These are phyloP conservation scores for Trilocha varians DNA, from an alignment of 2,888 invertebrate genomes.

Conservation along the genomic window DNA sequence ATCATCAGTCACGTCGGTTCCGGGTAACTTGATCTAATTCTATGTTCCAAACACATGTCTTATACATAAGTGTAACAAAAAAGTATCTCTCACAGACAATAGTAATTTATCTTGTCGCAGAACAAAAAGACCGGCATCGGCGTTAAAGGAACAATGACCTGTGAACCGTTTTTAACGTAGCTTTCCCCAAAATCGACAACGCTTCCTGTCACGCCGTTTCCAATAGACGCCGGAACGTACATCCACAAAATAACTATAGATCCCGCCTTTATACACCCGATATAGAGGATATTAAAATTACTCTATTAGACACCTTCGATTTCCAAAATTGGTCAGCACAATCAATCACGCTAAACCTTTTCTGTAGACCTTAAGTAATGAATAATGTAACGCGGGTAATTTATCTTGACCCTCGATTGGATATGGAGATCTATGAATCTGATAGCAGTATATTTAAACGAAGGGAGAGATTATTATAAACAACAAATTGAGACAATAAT, in stretches of 20 bases:
- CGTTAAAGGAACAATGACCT: constrained; percentile 66
- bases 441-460: constrained; percentile 6
- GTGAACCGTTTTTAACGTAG: constrained; percentile 55
- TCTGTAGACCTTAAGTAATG: constrained; percentile 29
- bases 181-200: constrained; percentile 67
- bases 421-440: constrained; percentile 10
- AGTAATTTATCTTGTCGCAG: constrained; percentile 48
- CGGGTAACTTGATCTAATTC: constrained; percentile 6
- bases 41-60: constrained; percentile 11
- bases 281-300: background rate
- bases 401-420: constrained; percentile 29
- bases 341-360: constrained; percentile 30
- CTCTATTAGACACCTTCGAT: constrained; percentile 14
- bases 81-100: constrained; percentile 38
- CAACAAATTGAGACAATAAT: no score
- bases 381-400: constrained; percentile 38
- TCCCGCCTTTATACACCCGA: background rate
- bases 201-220: constrained; percentile 60
- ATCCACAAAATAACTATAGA: constrained; percentile 20
- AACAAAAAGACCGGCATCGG: constrained; percentile 43
- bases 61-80: constrained; percentile 28
- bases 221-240: constrained; percentile 32
- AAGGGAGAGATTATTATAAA: no score
- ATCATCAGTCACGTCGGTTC: constrained; percentile 13
- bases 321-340: constrained; percentile 23